Evolutionary conservation across 1,140 invertebrate genomes (phyloP).

Genomic region (Drosophila aff.): DNA sequence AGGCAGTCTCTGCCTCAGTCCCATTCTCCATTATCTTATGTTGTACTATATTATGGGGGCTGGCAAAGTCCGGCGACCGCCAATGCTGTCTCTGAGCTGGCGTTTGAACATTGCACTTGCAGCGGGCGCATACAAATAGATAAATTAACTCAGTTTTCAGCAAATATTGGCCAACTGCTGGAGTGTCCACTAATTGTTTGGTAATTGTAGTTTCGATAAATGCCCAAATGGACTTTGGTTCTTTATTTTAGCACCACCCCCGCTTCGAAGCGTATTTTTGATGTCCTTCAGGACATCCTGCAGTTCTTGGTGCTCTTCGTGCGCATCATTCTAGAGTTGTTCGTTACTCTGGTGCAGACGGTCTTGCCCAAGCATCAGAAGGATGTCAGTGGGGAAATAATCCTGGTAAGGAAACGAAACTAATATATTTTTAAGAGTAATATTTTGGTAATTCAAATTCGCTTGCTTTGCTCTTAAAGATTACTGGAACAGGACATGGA

Average conservation of each 20-base stretch:
- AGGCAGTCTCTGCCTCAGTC: slow-evolving; percentile 5
- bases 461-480: slow-evolving; percentile 85
- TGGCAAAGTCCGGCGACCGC: slow-evolving; percentile 59
- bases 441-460: not conserved
- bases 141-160: slow-evolving; percentile 51
- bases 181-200: slow-evolving; percentile 24
- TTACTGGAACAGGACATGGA: slow-evolving; percentile 96
- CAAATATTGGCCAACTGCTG: slow-evolving; percentile 42
- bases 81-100: slow-evolving; percentile 16
- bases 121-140: slow-evolving; percentile 61
- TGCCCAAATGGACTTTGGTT: slow-evolving; percentile 8
- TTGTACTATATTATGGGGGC: slow-evolving; percentile 31
- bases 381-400: slow-evolving; percentile 88
- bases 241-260: slow-evolving; percentile 64
- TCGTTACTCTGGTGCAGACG: slow-evolving; percentile 32
- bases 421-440: not conserved
- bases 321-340: slow-evolving; percentile 62
- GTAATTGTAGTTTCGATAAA: not conserved
- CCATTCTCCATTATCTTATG: slow-evolving; percentile 58
- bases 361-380: slow-evolving; percentile 85
- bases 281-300: slow-evolving; percentile 67
- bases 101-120: slow-evolving; percentile 60
- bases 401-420: slow-evolving; percentile 86
- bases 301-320: slow-evolving; percentile 67
- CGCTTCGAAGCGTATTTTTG: slow-evolving; percentile 71